Evolutionary conservation across 2,888 invertebrate genomes (phyloP).

Genomic region (Habrosyne pyritoides): DNA sequence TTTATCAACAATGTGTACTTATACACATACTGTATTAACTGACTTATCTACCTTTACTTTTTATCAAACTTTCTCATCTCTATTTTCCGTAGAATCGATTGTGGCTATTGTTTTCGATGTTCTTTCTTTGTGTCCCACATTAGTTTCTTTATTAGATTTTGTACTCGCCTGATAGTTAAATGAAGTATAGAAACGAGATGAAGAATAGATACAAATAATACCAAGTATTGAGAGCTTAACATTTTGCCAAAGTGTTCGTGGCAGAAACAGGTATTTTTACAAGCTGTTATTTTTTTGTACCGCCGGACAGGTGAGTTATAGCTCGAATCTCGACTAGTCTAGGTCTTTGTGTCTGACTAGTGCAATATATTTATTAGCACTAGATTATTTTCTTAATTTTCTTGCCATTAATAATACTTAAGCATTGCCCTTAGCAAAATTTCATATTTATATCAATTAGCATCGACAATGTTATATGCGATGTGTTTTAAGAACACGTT

Average conservation of each 20-base stretch:
- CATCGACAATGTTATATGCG: constrained; percentile 44
- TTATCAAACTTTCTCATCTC: constrained; percentile 41
- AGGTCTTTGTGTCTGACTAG: background rate
- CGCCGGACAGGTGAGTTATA: background rate
- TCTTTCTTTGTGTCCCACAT: constrained; percentile 37
- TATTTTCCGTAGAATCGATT: constrained; percentile 40
- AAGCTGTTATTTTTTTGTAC: background rate
- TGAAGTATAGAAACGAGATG: no score
- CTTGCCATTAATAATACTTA: constrained; percentile 20
- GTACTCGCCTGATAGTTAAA: constrained; percentile 15
- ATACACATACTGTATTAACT: constrained; percentile 18
- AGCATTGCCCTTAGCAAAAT: constrained; percentile 30
- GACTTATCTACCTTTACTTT: constrained; percentile 25
- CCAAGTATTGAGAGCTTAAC: background rate
- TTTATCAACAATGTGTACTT: constrained; percentile 4
- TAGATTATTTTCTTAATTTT: background rate
- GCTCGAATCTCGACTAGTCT: background rate
- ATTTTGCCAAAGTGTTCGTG: background rate
- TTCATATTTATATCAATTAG: constrained; percentile 62
- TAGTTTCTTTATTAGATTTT: constrained; percentile 29
- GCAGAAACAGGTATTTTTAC: background rate
- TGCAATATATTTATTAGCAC: background rate
- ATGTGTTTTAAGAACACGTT: constrained; percentile 44
- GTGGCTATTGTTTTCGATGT: constrained; percentile 38
- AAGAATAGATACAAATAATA: background rate